phyloP scores from a whole-genome alignment of 2,113 vertebrate species.

The Chloropsis cyanopogon region DNA sequence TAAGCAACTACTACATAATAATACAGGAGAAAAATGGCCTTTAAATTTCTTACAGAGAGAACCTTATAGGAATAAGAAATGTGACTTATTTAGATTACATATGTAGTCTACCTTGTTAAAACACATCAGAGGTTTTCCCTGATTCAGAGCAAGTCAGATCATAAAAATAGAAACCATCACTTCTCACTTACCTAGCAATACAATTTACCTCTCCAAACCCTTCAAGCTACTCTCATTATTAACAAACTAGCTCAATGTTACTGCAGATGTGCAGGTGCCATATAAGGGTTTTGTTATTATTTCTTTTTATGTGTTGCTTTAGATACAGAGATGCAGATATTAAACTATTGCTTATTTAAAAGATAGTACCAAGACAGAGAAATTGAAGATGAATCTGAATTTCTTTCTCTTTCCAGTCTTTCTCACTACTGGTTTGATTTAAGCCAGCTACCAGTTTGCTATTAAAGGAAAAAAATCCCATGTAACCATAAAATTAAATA shows the following conservation, averaged over 20 bases:
- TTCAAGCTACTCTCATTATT: constrained; percentile 3
- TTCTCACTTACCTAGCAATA: background rate
- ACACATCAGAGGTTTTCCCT: background rate
- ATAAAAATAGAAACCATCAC: constrained; percentile 1
- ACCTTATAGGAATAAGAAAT: background rate
- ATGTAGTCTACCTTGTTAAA: background rate
- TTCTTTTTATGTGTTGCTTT: background rate
- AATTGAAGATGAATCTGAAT: background rate
- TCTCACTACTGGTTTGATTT: background rate
- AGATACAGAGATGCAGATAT: background rate
- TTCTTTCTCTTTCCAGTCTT: background rate
- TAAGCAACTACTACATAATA: background rate
- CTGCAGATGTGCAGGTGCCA: background rate
- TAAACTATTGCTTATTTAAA: background rate
- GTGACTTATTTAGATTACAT: background rate
- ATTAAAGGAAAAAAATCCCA: background rate
- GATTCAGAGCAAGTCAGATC: background rate
- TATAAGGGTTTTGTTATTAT: background rate
- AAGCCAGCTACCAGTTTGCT: background rate
- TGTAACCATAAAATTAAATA: background rate
- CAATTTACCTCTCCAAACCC: background rate
- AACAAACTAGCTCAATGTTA: background rate
- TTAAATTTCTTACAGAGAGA: background rate
- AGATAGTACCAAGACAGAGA: background rate
- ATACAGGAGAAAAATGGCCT: background rate